Conservation (phyloP, 2,888 invertebrate genomes). For the Drosophila anomalata region DNA sequence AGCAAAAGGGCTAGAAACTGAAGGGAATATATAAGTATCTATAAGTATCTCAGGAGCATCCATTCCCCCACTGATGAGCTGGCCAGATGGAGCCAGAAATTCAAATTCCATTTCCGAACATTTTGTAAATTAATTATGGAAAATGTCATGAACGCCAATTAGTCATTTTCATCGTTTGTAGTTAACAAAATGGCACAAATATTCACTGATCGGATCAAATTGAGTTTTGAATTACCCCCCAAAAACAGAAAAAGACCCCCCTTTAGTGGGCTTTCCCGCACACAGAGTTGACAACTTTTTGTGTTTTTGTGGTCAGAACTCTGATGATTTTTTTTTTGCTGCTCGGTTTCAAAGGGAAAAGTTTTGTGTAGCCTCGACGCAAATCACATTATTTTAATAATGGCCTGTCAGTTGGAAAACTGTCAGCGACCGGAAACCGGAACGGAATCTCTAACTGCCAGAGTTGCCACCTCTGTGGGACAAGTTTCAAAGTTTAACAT, state of each 20-base stretch:
- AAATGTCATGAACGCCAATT: constrained; percentile 18
- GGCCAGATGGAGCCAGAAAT: neutral
- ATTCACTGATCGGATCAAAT: constrained; percentile 26
- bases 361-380: constrained; percentile 17
- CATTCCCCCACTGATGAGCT: neutral
- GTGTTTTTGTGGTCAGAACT: constrained; percentile 19
- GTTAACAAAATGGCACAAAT: constrained; percentile 4
- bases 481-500: constrained; percentile 56
- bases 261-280: constrained; percentile 9
- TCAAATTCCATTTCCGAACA: constrained; percentile 6
- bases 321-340: neutral
- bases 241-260: neutral
- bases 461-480: constrained; percentile 31
- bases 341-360: neutral
- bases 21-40: too few species aligned
- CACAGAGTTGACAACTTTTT: constrained; percentile 26
- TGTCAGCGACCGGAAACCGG: constrained; percentile 40
- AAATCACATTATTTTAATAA: constrained; percentile 43
- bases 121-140: constrained; percentile 36
- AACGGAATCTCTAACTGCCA: constrained; percentile 23
- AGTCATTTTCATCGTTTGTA: constrained; percentile 6
- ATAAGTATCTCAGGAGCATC: too few species aligned
- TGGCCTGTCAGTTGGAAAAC: constrained; percentile 36
- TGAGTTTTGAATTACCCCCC: constrained; percentile 35
- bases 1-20: too few species aligned